Evolutionary conservation across 2,888 invertebrate genomes (phyloP).

Genomic region (Phortica okadai): DNA sequence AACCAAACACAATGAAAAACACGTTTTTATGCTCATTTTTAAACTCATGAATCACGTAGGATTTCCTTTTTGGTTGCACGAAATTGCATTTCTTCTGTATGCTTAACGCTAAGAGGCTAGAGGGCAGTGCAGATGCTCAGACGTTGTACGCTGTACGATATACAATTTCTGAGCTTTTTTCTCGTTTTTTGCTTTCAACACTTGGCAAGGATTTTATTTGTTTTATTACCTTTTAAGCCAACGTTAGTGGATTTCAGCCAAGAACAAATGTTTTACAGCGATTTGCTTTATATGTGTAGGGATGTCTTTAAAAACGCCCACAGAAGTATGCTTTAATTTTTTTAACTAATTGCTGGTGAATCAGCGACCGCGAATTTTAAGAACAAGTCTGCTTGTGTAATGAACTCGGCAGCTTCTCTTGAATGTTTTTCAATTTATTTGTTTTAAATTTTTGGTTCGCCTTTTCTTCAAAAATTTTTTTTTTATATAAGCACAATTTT

Average conservation of each 20-base stretch:
- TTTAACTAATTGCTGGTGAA: background rate
- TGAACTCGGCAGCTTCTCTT: background rate
- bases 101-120: background rate
- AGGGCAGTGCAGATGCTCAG: background rate
- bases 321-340: background rate
- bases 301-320: background rate
- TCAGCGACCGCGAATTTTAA: background rate
- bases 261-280: background rate
- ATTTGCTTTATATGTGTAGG: background rate
- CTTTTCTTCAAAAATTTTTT: background rate
- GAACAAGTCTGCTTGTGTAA: background rate
- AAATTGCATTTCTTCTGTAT: background rate
- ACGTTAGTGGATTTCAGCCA: background rate
- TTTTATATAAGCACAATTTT: slow-evolving; percentile 14
- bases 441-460: background rate
- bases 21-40: background rate
- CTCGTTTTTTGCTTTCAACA: slow-evolving; percentile 68
- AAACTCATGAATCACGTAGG: slow-evolving; percentile 7
- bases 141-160: too few species aligned
- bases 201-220: slow-evolving; percentile 65
- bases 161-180: background rate
- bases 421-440: slow-evolving; percentile 1
- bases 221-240: slow-evolving; percentile 71
- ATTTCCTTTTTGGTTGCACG: background rate
- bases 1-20: slow-evolving; percentile 6